These are phyloP conservation scores for Chrysemys picta DNA, from an alignment of 2,113 vertebrate species.

Conservation along the genomic window DNA sequence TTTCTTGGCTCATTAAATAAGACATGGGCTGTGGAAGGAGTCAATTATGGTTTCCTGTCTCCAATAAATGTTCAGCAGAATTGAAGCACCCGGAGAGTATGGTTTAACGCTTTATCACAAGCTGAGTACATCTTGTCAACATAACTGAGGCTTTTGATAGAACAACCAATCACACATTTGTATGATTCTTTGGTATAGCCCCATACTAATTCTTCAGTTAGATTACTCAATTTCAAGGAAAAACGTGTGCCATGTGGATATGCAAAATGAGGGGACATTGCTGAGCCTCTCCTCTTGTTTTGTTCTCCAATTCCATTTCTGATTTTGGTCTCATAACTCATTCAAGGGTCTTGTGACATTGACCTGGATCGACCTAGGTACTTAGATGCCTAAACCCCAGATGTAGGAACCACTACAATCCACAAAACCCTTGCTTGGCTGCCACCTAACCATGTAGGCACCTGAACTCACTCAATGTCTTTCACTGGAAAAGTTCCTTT, in stretches of 20 bases:
- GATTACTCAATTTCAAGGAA: background rate
- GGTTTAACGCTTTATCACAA: background rate
- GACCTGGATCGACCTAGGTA: background rate
- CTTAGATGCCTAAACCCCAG: background rate
- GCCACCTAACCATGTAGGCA: background rate
- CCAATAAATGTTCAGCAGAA: background rate
- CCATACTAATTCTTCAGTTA: background rate
- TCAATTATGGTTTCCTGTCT: background rate
- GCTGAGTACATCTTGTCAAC: background rate
- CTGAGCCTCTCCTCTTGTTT: background rate
- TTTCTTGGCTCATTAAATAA: background rate
- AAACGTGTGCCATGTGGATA: background rate
- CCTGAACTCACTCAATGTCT: background rate
- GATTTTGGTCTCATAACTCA: background rate
- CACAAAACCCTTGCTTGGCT: background rate
- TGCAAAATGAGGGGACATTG: background rate
- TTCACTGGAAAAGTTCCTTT: background rate
- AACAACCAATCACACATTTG: background rate
- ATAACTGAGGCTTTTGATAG: background rate
- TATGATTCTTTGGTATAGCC: background rate
- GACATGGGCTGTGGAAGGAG: background rate
- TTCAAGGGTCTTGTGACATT: background rate
- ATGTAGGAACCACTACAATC: background rate
- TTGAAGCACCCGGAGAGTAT: background rate
- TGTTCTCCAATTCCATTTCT: background rate